These are phyloP conservation scores for Ondatra zibethicus DNA, from an alignment of 2,113 vertebrate species.

Conservation along the genomic window DNA sequence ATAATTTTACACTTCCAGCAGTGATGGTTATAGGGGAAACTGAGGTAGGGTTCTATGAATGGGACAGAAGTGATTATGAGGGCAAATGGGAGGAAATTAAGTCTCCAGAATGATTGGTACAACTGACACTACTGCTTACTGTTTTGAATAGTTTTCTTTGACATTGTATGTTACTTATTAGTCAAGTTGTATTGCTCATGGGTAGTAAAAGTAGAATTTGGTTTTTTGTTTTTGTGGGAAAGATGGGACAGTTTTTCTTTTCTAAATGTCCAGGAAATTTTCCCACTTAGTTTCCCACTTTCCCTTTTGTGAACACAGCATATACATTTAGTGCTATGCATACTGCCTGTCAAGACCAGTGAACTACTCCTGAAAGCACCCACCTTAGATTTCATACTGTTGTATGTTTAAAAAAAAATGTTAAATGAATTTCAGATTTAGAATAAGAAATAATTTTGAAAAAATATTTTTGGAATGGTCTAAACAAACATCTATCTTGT, in stretches of 20 bases:
- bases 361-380: not conserved
- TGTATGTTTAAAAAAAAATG: not conserved
- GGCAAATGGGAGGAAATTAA: not conserved
- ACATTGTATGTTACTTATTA: too few relatives aligned
- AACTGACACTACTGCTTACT: not conserved
- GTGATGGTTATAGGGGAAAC: not conserved
- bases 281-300: not conserved
- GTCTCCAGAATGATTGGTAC: not conserved
- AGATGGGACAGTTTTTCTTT: not conserved
- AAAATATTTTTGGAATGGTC: not conserved
- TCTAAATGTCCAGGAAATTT: not conserved
- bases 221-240: not conserved
- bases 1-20: not conserved
- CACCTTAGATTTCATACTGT: not conserved
- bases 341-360: too few relatives aligned
- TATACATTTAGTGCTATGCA: accelerated
- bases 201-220: not conserved
- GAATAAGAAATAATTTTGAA: not conserved
- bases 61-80: not conserved
- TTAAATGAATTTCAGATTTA: not conserved
- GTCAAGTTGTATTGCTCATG: too few relatives aligned
- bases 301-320: not conserved
- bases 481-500: not conserved
- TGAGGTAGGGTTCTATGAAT: not conserved
- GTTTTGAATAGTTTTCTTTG: not conserved